Percentiles rank a stretch among this genome's conserved stretches.
phyloP scores from a whole-genome alignment of 2,888 invertebrate species.

The Orthosia gracilis region DNA sequence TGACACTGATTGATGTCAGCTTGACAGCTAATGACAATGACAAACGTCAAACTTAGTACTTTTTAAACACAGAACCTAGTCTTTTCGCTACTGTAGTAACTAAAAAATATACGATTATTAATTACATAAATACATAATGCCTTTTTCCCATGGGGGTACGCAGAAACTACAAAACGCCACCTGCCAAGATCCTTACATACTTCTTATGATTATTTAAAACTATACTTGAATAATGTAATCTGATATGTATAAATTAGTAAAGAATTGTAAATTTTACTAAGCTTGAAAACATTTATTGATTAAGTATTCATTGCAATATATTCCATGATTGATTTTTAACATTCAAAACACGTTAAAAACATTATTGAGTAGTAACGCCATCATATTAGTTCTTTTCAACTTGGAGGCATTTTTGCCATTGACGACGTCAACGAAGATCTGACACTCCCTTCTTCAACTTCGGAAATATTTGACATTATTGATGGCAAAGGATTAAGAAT shows the following conservation, averaged over 20 bases:
- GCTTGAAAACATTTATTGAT: slow-evolving; percentile 2
- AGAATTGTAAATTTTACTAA: background rate
- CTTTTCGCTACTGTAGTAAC: background rate
- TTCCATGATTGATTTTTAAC: slow-evolving; percentile 13
- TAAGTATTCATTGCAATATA: background rate
- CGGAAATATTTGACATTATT: slow-evolving; percentile 85
- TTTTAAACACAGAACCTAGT: background rate
- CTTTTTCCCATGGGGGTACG: no score
- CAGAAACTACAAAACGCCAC: no score
- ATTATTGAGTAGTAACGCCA: background rate
- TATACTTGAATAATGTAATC: no score
- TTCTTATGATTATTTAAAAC: no score
- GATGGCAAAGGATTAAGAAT: slow-evolving; percentile 73
- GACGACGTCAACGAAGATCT: slow-evolving; percentile 70
- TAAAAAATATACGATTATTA: no score
- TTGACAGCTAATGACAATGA: slow-evolving; percentile 1
- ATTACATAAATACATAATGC: no score
- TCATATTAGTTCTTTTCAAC: slow-evolving; percentile 8
- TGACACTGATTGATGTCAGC: slow-evolving; percentile 9
- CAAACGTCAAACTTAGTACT: background rate
- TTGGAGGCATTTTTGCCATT: slow-evolving; percentile 62
- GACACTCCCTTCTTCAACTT: slow-evolving; percentile 81
- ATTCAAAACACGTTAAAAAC: background rate
- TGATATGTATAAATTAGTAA: background rate
- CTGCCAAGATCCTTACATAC: no score